Conservation (phyloP, 2,888 invertebrate species). For the Margaritifera margaritifera region DNA sequence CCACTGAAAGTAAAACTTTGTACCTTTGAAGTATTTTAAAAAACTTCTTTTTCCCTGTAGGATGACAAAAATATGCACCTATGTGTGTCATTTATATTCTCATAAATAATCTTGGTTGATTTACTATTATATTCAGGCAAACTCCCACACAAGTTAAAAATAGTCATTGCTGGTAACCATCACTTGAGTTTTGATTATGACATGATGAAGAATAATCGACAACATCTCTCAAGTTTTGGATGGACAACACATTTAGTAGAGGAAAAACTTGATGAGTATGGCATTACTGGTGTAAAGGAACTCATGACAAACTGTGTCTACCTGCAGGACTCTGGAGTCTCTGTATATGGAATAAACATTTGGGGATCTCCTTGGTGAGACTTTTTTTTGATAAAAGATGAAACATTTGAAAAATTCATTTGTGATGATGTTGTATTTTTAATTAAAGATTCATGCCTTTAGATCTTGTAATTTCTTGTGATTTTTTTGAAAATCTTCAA, state of each 20-base stretch:
- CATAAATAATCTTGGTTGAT: neutral
- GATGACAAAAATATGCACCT: neutral
- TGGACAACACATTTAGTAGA: constrained; percentile 35
- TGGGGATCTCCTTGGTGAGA: constrained; percentile 87
- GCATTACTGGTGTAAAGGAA: constrained; percentile 61
- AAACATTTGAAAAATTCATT: no score
- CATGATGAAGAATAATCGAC: constrained; percentile 35
- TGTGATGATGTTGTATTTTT: no score
- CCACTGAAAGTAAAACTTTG: no score
- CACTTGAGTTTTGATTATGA: constrained; percentile 85
- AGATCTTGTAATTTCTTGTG: no score
- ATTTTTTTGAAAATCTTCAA: no score
- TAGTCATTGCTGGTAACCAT: constrained; percentile 90
- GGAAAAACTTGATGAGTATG: constrained; percentile 27
- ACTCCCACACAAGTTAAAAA: constrained; percentile 84
- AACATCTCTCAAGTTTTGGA: constrained; percentile 36
- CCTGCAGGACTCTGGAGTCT: constrained; percentile 81
- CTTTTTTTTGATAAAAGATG: no score
- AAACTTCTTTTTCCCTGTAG: no score
- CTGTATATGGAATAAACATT: constrained; percentile 83
- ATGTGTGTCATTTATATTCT: neutral
- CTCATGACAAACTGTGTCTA: constrained; percentile 85
- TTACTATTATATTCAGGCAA: constrained; percentile 73
- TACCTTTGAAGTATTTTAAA: no score
- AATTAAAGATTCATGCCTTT: no score